phyloP scores from a whole-genome alignment of 1,140 invertebrate species.

The Mesaphorura yosii region DNA sequence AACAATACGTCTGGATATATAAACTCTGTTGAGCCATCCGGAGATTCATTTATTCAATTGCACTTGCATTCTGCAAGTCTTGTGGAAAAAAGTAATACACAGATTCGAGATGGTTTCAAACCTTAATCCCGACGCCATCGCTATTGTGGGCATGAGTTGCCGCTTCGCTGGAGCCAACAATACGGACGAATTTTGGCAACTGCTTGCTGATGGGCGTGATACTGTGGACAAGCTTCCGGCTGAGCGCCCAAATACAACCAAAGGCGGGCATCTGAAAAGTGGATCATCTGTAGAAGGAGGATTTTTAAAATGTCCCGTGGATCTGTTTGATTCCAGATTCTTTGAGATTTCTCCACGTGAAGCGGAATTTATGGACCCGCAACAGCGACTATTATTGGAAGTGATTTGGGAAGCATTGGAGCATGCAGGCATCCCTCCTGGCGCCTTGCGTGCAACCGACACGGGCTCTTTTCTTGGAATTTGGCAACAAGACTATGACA shows the following conservation, averaged over 20 bases:
- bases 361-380: conserved; percentile 50
- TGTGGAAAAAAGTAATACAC: background rate
- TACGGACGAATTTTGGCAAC: conserved; percentile 5
- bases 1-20: too few species aligned
- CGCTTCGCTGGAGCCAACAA: conserved; percentile 8
- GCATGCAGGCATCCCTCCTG: conserved; percentile 41
- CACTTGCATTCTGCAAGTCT: background rate
- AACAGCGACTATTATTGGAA: conserved; percentile 47
- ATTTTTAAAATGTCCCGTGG: conserved; percentile 1
- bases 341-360: conserved; percentile 44
- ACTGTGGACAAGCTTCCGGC: background rate
- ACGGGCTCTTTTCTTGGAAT: conserved; percentile 45
- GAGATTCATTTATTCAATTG: background rate
- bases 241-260: background rate
- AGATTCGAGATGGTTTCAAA: background rate
- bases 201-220: background rate
- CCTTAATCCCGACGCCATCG: background rate
- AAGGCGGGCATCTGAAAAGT: background rate
- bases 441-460: conserved; percentile 36
- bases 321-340: conserved; percentile 41
- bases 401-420: conserved; percentile 48
- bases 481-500: conserved; percentile 21
- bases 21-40: too few species aligned
- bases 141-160: conserved; percentile 7
- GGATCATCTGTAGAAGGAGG: background rate